These are phyloP conservation scores for Nannospalax galili DNA, from an alignment of 2,113 vertebrate genomes.

Conservation along the genomic window DNA sequence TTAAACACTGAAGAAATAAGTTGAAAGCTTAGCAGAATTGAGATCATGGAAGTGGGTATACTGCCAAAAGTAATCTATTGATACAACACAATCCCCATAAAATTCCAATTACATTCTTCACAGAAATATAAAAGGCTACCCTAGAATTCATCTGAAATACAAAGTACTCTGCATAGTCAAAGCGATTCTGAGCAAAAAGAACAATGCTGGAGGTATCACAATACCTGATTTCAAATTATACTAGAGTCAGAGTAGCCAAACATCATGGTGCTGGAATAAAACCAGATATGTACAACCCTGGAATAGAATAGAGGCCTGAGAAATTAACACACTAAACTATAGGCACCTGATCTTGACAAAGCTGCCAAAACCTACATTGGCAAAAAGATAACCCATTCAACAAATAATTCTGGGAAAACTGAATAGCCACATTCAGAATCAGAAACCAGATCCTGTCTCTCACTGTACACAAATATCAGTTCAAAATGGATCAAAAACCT, in stretches of 20 bases:
- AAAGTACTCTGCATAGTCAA: background rate
- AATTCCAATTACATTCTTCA: background rate
- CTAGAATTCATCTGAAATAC: background rate
- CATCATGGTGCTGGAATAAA: background rate
- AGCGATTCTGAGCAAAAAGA: background rate
- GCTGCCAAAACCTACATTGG: background rate
- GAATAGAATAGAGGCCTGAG: background rate
- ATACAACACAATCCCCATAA: background rate
- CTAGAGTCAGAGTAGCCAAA: background rate
- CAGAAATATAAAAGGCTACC: background rate
- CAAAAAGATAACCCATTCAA: background rate
- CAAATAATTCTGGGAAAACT: background rate
- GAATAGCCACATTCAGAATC: background rate
- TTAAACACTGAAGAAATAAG: no score
- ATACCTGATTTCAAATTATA: background rate
- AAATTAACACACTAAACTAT: no score
- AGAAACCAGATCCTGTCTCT: background rate
- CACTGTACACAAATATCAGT: background rate
- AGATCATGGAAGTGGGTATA: no score
- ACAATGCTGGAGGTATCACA: background rate
- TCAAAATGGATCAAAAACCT: background rate
- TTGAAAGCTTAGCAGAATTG: no score
- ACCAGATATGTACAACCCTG: background rate
- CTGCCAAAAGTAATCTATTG: no score
- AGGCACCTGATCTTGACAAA: no score